Conservation (phyloP, 2,888 invertebrate genomes). For the Crossocerus cetratus region DNA sequence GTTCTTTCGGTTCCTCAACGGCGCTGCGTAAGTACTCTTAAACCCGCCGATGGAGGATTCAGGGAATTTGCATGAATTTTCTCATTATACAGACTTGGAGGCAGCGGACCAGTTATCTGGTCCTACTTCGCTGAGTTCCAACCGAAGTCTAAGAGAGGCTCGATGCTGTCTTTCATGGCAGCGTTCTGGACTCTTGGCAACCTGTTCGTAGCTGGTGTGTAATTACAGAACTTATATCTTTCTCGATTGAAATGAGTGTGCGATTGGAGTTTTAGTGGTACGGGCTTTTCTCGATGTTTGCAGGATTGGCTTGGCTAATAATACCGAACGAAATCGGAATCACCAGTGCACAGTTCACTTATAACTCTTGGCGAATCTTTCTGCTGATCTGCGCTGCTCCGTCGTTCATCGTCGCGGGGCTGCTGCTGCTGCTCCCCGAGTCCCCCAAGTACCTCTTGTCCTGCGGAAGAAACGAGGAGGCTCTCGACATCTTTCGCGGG, state of each 20-base stretch:
- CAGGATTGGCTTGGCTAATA: slow-evolving; percentile 81
- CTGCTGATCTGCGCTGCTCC: slow-evolving; percentile 92
- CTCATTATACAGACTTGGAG: slow-evolving; percentile 84
- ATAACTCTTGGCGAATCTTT: slow-evolving; percentile 96
- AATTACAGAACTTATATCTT: too few species aligned
- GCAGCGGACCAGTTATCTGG: slow-evolving; percentile 95
- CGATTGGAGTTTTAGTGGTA: slow-evolving; percentile 5
- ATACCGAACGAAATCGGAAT: slow-evolving; percentile 83
- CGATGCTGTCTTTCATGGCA: slow-evolving; percentile 95
- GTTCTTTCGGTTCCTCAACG: slow-evolving; percentile 93
- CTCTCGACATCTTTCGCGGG: slow-evolving; percentile 87
- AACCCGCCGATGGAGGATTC: background rate
- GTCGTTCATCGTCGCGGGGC: slow-evolving; percentile 90
- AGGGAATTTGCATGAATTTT: slow-evolving; percentile 4
- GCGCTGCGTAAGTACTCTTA: slow-evolving; percentile 89
- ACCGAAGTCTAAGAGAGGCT: slow-evolving; percentile 92
- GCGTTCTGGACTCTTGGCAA: slow-evolving; percentile 97
- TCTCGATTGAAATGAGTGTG: background rate
- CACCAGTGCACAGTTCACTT: slow-evolving; percentile 83
- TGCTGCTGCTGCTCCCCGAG: slow-evolving; percentile 91
- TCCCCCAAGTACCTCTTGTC: slow-evolving; percentile 93
- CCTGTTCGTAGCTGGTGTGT: slow-evolving; percentile 89
- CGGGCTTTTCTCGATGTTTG: background rate
- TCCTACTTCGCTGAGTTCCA: slow-evolving; percentile 97
- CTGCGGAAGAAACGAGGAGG: slow-evolving; percentile 88